phyloP scores from a whole-genome alignment of 1,140 invertebrate genomes.

The Yoshiicerus persimilis region DNA sequence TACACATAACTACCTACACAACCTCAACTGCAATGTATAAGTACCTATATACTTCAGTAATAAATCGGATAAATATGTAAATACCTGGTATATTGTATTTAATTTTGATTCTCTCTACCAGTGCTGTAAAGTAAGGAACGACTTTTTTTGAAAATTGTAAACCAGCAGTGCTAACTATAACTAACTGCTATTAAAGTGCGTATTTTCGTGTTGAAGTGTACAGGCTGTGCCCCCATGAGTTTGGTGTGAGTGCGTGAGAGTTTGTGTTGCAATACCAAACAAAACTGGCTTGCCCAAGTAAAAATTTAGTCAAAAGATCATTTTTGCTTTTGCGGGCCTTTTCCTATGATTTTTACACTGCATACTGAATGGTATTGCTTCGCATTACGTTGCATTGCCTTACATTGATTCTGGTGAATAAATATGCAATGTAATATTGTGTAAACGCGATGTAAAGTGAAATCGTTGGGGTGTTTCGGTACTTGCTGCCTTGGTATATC shows the following conservation, averaged over 20 bases:
- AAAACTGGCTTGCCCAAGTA: background rate
- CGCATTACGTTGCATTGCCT: background rate
- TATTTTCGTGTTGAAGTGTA: background rate
- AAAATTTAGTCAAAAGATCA: conserved; percentile 7
- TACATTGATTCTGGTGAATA: background rate
- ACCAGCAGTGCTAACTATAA: background rate
- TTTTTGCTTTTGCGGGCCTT: background rate
- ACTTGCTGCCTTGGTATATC: background rate
- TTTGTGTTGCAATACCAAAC: background rate
- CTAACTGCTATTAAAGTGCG: background rate
- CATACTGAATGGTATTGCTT: background rate
- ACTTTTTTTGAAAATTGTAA: background rate
- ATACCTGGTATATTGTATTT: too few relatives aligned
- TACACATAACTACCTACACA: too few relatives aligned
- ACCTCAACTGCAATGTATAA: too few relatives aligned
- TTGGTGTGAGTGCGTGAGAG: background rate
- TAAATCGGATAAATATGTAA: too few relatives aligned
- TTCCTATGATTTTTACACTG: background rate
- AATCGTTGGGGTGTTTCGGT: background rate
- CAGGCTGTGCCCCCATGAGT: background rate
- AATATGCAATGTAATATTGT: background rate
- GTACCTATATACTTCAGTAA: too few relatives aligned
- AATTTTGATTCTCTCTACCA: too few relatives aligned
- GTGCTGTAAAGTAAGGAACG: too few relatives aligned
- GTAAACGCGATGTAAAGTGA: background rate